Conservation (phyloP, 1,140 invertebrate genomes). For the Sarcophaga bullata region DNA sequence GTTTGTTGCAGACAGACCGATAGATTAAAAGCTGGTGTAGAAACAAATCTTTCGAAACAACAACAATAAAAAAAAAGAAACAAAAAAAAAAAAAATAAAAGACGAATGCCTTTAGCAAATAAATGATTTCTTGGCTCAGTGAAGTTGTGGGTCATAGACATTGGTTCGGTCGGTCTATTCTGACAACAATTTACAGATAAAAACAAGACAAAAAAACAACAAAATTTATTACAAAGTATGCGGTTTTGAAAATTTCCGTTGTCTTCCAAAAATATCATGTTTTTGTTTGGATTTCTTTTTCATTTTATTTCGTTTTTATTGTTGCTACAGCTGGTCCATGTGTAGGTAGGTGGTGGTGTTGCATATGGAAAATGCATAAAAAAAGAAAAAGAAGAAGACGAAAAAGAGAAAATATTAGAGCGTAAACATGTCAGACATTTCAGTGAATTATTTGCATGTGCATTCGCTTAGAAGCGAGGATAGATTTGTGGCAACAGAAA, state of each 20-base stretch:
- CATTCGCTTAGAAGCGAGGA: neutral
- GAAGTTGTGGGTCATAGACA: neutral
- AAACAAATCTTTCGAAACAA: too few relatives aligned
- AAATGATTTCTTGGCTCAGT: constrained; percentile 2
- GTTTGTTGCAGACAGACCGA: too few relatives aligned
- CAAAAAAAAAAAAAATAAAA: too few relatives aligned
- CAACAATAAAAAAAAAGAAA: neutral
- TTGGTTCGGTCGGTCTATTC: neutral
- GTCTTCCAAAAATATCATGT: too few relatives aligned
- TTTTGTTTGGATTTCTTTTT: neutral
- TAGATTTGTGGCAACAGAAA: too few relatives aligned
- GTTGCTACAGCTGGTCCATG: neutral
- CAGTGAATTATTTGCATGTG: constrained; percentile 4
- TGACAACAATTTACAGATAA: too few relatives aligned
- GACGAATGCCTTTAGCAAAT: too few relatives aligned
- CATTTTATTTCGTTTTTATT: neutral
- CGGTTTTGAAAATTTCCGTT: neutral
- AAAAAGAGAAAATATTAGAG: neutral
- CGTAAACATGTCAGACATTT: neutral
- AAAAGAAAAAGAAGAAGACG: neutral
- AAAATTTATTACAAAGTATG: constrained; percentile 5
- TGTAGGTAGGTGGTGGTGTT: neutral
- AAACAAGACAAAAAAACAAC: neutral
- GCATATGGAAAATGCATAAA: neutral
- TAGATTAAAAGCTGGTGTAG: too few relatives aligned